A percentile compares a stretch with the other conserved stretches of the same genome.
Conservation (phyloP, 1,140 invertebrate species). For the Drosophila ercepeae region DNA sequence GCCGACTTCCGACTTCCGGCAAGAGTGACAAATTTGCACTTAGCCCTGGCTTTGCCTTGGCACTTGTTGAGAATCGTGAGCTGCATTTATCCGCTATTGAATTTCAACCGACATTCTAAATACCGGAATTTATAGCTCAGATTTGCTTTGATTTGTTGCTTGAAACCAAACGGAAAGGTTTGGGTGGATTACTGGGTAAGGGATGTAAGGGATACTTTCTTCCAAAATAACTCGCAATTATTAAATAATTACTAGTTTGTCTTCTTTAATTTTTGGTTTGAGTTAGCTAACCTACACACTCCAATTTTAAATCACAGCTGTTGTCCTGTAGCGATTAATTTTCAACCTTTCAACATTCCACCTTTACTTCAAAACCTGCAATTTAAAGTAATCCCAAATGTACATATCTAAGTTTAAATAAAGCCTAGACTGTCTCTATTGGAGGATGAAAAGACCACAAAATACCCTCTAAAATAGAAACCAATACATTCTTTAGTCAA, state of each 20-base stretch:
- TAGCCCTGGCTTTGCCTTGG: slow-evolving; percentile 26
- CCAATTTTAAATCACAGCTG: slow-evolving; percentile 8
- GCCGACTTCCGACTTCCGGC: slow-evolving; percentile 57
- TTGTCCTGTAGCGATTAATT: slow-evolving; percentile 3
- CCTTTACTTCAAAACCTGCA: slow-evolving; percentile 6
- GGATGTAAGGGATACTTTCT: neutral
- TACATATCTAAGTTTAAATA: slow-evolving; percentile 33
- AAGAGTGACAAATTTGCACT: slow-evolving; percentile 70
- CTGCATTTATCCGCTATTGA: slow-evolving; percentile 71
- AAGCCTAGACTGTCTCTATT: slow-evolving; percentile 13
- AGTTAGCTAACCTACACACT: neutral
- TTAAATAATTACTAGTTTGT: neutral
- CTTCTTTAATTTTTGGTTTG: neutral
- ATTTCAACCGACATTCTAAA: slow-evolving; percentile 48
- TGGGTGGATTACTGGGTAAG: too few species aligned
- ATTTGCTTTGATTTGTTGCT: slow-evolving; percentile 21
- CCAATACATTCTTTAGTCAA: neutral
- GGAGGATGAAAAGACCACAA: neutral
- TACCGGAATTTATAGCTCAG: slow-evolving; percentile 49
- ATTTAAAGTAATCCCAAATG: slow-evolving; percentile 27
- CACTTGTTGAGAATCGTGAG: slow-evolving; percentile 76
- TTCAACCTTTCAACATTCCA: slow-evolving; percentile 22
- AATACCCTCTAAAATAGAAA: slow-evolving; percentile 2
- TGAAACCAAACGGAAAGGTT: too few species aligned
- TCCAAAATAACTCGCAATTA: neutral